Evolutionary conservation across 2,888 invertebrate species (phyloP).

Genomic region (Drosophila kuntzei): DNA sequence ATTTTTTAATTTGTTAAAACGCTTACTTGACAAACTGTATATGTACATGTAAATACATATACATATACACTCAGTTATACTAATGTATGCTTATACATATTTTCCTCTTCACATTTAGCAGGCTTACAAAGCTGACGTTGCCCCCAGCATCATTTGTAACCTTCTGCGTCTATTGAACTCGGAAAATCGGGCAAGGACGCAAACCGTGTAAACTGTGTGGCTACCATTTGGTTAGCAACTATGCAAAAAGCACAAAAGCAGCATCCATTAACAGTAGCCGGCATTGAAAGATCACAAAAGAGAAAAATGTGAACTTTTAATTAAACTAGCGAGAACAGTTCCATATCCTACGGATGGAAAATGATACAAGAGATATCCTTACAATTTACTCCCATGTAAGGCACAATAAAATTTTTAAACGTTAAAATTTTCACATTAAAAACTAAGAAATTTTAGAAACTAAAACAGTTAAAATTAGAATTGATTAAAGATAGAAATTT

Average conservation of each 20-base stretch:
- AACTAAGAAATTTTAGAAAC: neutral
- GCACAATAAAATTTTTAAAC: neutral
- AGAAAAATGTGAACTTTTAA: conserved; percentile 47
- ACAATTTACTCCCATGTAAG: neutral
- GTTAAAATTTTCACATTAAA: neutral
- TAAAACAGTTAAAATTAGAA: no score
- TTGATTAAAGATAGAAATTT: no score
- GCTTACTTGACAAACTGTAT: neutral
- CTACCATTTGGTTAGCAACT: conserved; percentile 32
- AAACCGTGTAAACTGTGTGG: conserved; percentile 30
- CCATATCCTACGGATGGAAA: neutral
- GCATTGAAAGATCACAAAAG: conserved; percentile 42
- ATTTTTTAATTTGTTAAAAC: neutral
- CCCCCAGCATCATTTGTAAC: conserved; percentile 38
- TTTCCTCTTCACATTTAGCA: conserved; percentile 11
- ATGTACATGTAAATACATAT: neutral
- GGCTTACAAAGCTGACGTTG: conserved; percentile 35
- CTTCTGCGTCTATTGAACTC: conserved; percentile 75
- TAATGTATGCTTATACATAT: neutral
- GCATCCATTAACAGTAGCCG: conserved; percentile 39
- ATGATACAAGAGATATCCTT: neutral
- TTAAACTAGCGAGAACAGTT: conserved; percentile 31
- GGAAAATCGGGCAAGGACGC: conserved; percentile 71
- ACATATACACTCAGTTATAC: neutral
- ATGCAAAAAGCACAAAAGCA: conserved; percentile 55